These are phyloP conservation scores for Nomada fucata DNA, from an alignment of 2,888 invertebrate genomes.

Conservation along the genomic window DNA sequence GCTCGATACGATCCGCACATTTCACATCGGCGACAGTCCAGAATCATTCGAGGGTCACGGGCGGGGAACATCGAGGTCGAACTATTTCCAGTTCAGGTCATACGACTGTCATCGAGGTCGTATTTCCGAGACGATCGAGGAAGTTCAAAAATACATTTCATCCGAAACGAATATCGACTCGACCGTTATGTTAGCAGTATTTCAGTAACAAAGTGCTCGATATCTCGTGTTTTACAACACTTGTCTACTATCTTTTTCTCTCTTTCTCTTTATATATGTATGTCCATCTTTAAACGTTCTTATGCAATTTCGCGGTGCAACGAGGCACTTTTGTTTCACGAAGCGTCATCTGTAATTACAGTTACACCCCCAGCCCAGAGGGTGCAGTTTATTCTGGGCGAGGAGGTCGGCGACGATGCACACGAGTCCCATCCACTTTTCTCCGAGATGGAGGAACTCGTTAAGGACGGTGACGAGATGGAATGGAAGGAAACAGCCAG, in stretches of 20 bases:
- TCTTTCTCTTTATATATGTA: constrained; percentile 14
- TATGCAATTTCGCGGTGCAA: background rate
- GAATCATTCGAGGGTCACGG: too few species aligned
- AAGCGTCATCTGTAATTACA: constrained; percentile 78
- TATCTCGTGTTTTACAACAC: background rate
- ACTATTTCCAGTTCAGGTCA: too few species aligned
- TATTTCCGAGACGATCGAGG: too few species aligned
- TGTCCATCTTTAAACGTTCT: background rate
- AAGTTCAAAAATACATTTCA: too few species aligned
- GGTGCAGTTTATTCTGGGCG: constrained; percentile 98
- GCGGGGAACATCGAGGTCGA: too few species aligned
- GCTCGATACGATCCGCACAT: too few species aligned
- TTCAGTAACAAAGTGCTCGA: background rate
- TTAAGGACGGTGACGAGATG: constrained; percentile 92
- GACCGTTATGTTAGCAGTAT: too few species aligned
- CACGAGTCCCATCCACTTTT: constrained; percentile 97
- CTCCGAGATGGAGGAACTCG: constrained; percentile 98
- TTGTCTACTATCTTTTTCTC: background rate
- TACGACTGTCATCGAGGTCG: too few species aligned
- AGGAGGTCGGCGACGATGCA: constrained; percentile 93
- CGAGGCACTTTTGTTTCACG: constrained; percentile 14
- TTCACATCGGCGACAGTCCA: too few species aligned
- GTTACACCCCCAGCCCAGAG: constrained; percentile 97
- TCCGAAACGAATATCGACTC: too few species aligned
- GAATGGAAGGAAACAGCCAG: constrained; percentile 99